These are phyloP conservation scores for Falco concolor DNA, from an alignment of 2,797 vertebrate species.

Conservation along the genomic window DNA sequence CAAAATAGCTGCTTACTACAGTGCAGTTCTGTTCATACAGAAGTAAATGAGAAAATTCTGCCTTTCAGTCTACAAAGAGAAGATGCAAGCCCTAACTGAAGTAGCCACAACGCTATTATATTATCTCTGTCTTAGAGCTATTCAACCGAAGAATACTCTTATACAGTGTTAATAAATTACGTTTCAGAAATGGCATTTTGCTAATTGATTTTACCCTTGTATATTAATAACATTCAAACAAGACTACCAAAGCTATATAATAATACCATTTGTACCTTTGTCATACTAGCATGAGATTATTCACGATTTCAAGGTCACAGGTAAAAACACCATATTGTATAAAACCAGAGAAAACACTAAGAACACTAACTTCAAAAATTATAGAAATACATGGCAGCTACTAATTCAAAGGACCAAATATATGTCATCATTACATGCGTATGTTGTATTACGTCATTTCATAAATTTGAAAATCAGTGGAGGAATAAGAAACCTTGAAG, in stretches of 20 bases:
- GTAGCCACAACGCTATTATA: background rate
- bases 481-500: background rate
- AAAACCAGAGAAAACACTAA: background rate
- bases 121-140: background rate
- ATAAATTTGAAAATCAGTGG: background rate
- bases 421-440: background rate
- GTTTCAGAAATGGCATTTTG: background rate
- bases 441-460: background rate
- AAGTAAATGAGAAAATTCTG: background rate
- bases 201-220: conserved; percentile 27
- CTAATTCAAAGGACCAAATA: background rate
- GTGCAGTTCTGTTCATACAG: background rate
- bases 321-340: background rate
- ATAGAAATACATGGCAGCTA: background rate
- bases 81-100: background rate
- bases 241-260: background rate
- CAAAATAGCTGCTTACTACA: background rate
- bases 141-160: background rate
- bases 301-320: background rate
- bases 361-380: background rate
- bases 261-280: background rate
- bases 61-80: background rate
- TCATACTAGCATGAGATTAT: background rate
- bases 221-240: conserved; percentile 12
- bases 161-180: background rate